Evolutionary conservation across 2,888 invertebrate species (phyloP).

Genomic region (Calameuta idolon): DNA sequence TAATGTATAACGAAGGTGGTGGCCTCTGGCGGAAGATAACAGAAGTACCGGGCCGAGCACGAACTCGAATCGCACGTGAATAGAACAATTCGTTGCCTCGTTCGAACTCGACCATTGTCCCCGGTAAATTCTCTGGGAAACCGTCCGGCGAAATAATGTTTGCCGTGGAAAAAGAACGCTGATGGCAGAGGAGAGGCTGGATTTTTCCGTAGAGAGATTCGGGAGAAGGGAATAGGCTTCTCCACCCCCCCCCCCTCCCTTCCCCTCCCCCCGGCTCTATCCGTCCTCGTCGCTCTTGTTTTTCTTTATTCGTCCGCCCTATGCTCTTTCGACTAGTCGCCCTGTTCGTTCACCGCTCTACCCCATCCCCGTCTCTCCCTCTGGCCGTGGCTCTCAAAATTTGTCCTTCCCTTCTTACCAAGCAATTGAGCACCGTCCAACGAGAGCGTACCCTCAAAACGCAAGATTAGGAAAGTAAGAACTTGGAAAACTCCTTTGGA

Average conservation of each 20-base stretch:
- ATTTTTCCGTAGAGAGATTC: neutral
- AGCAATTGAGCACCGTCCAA: slow-evolving; percentile 12
- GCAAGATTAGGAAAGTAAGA: slow-evolving; percentile 21
- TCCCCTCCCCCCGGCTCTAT: no score
- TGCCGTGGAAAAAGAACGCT: neutral
- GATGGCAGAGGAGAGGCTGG: neutral
- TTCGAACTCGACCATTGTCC: neutral
- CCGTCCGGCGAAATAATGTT: neutral
- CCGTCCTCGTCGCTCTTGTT: neutral
- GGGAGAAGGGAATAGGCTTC: neutral
- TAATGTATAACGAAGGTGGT: neutral
- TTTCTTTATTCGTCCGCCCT: neutral
- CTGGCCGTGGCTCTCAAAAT: slow-evolving; percentile 1
- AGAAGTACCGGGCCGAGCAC: neutral
- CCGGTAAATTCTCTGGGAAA: neutral
- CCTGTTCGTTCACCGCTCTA: neutral
- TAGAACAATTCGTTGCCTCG: neutral
- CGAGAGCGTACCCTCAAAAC: slow-evolving; percentile 16
- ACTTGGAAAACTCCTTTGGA: slow-evolving; percentile 53
- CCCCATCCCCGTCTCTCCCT: neutral
- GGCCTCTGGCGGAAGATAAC: neutral
- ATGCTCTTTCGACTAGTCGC: neutral
- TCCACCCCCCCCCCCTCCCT: no score
- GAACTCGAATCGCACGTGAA: neutral
- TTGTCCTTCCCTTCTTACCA: slow-evolving; percentile 6